A percentile compares a stretch with the other conserved stretches of the same genome.
These are phyloP conservation scores for Zygaena filipendulae DNA, from an alignment of 2,888 invertebrate genomes.

Conservation along the genomic window DNA sequence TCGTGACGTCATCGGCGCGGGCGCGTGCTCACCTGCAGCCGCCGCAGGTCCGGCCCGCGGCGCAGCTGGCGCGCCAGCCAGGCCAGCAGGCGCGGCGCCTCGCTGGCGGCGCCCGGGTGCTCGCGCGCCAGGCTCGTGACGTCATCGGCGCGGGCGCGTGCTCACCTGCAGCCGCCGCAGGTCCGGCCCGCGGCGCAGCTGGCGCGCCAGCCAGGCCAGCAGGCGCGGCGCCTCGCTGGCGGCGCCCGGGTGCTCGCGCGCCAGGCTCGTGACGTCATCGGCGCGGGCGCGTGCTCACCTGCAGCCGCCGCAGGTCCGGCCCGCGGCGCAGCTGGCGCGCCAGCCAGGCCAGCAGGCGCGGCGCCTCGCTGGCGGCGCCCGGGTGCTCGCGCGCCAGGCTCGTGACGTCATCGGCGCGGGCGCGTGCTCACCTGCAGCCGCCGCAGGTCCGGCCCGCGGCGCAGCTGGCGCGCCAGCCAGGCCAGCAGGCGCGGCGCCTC, in stretches of 20 bases:
- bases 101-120: constrained; percentile 86
- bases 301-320: constrained; percentile 64
- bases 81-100: constrained; percentile 81
- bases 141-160: constrained; percentile 67
- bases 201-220: constrained; percentile 80
- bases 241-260: constrained; percentile 84
- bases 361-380: constrained; percentile 8
- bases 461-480: constrained; percentile 3
- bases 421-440: constrained; percentile 3
- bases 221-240: constrained; percentile 84
- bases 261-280: constrained; percentile 30
- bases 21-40: constrained; percentile 77
- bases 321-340: constrained; percentile 20
- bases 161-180: constrained; percentile 78
- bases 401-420: neutral
- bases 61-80: constrained; percentile 79
- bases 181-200: constrained; percentile 59
- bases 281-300: constrained; percentile 69
- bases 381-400: constrained; percentile 1
- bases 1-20: constrained; percentile 70
- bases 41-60: constrained; percentile 56
- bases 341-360: constrained; percentile 2
- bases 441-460: constrained; percentile 1
- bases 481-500: constrained; percentile 9
- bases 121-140: too few species aligned